phyloP scores from a whole-genome alignment of 2,888 invertebrate genomes.

The Agrochola circellaris region DNA sequence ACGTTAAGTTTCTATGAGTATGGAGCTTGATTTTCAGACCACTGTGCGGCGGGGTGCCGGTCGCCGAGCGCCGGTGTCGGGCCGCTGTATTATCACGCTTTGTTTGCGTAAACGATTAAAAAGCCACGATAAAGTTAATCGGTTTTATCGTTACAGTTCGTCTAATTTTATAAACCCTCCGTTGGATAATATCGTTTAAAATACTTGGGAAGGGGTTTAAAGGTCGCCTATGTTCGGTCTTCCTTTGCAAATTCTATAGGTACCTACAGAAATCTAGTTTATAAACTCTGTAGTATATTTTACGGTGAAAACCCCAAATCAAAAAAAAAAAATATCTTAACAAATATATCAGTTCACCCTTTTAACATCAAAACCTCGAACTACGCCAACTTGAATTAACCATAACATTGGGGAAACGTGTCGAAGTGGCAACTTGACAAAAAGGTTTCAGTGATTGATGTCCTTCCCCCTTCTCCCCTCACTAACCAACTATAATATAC shows the following conservation, averaged over 20 bases:
- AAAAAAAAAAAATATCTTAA: constrained; percentile 13
- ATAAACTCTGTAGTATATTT: not conserved
- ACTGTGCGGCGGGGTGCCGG: constrained; percentile 22
- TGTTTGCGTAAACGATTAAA: constrained; percentile 62
- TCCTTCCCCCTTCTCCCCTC: constrained; percentile 51
- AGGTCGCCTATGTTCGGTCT: not conserved
- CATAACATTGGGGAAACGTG: constrained; percentile 75
- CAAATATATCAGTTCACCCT: constrained; percentile 54
- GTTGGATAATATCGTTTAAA: constrained; percentile 14
- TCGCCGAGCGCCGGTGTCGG: constrained; percentile 1
- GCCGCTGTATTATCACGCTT: constrained; percentile 49
- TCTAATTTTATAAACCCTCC: constrained; percentile 41
- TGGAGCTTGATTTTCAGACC: no score
- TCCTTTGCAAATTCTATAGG: not conserved
- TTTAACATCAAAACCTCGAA: constrained; percentile 49
- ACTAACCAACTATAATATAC: constrained; percentile 58
- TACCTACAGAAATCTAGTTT: constrained; percentile 3
- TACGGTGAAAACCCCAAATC: not conserved
- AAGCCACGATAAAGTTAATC: constrained; percentile 50
- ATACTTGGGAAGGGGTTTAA: not conserved
- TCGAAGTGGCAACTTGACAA: constrained; percentile 82
- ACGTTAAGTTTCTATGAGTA: no score
- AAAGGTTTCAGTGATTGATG: constrained; percentile 81
- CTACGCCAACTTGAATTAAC: constrained; percentile 73
- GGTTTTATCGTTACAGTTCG: constrained; percentile 42